Percentiles rank a stretch among this genome's conserved stretches.
These are phyloP conservation scores for Lordiphosa collinella DNA, from an alignment of 1,140 invertebrate genomes.

Conservation along the genomic window DNA sequence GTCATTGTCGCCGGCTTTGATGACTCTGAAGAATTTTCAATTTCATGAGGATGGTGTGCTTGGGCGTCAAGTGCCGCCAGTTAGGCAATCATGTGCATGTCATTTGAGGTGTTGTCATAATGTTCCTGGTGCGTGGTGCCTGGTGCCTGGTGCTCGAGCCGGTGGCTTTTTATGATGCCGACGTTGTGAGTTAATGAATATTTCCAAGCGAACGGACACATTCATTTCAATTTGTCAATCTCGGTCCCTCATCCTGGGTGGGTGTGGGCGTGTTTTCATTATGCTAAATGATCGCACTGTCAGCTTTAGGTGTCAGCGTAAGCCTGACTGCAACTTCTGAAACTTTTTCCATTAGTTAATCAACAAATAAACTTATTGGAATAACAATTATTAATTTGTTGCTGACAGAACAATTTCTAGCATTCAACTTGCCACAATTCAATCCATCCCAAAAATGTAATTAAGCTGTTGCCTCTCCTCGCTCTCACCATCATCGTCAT, in stretches of 20 bases:
- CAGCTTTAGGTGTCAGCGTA: too few relatives aligned
- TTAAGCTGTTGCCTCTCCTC: constrained; percentile 59
- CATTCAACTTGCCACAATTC: constrained; percentile 16
- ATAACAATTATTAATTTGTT: too few relatives aligned
- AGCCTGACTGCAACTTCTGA: too few relatives aligned
- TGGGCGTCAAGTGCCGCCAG: constrained; percentile 39
- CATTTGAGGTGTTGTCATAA: constrained; percentile 72
- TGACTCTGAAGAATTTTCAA: constrained; percentile 73
- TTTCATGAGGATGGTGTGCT: constrained; percentile 45
- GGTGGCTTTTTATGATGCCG: constrained; percentile 54
- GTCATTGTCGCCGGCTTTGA: constrained; percentile 41
- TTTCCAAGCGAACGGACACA: constrained; percentile 71
- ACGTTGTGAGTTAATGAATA: constrained; percentile 55
- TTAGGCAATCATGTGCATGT: constrained; percentile 60
- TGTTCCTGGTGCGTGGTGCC: constrained; percentile 38
- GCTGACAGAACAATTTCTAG: constrained; percentile 9
- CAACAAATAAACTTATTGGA: too few relatives aligned
- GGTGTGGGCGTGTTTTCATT: too few relatives aligned
- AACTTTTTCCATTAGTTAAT: too few relatives aligned
- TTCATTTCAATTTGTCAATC: constrained; percentile 78
- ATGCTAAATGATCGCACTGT: too few relatives aligned
- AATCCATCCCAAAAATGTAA: constrained; percentile 27
- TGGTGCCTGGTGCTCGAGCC: constrained; percentile 2
- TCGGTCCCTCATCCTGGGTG: constrained; percentile 1
- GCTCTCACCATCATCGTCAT: not conserved